Conservation (phyloP, 2,888 invertebrate genomes). For the Anagyrus pseudococci region DNA sequence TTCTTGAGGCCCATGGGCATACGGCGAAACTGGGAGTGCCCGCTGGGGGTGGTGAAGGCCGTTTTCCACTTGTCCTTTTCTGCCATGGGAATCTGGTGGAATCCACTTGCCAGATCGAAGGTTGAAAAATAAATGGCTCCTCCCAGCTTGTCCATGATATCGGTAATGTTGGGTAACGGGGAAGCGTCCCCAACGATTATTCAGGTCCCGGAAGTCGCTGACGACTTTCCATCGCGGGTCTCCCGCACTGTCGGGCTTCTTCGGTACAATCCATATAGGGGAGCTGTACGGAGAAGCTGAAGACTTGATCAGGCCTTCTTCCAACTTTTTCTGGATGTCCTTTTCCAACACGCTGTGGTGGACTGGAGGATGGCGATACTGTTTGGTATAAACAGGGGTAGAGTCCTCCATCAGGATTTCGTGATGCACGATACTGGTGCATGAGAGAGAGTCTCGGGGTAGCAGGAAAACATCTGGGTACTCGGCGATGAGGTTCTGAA, state of each 20-base stretch:
- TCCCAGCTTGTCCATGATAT: conserved; percentile 44
- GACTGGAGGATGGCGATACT: not conserved
- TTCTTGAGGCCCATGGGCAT: conserved; percentile 27
- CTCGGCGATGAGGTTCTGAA: not conserved
- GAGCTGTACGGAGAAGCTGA: not conserved
- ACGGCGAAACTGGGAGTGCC: conserved; percentile 38
- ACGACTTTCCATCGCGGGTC: conserved; percentile 39
- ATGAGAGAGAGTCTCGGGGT: conserved; percentile 16
- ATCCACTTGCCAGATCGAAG: conserved; percentile 42
- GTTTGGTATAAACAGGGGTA: not conserved
- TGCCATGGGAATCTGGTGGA: conserved; percentile 39
- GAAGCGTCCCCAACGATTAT: conserved; percentile 47
- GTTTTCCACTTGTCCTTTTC: conserved; percentile 38
- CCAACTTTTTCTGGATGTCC: not conserved
- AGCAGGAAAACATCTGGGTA: conserved; percentile 12
- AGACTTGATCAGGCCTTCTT: not conserved
- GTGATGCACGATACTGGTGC: conserved; percentile 20
- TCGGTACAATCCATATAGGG: conserved; percentile 52
- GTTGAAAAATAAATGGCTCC: conserved; percentile 42
- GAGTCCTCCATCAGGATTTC: conserved; percentile 16
- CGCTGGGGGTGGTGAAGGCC: conserved; percentile 35
- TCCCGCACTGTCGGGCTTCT: conserved; percentile 45
- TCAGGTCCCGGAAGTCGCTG: conserved; percentile 47
- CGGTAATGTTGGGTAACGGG: conserved; percentile 48
- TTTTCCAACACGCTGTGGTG: not conserved